These are phyloP conservation scores for Gasteruption jaculator DNA, from an alignment of 2,888 invertebrate genomes.

Conservation along the genomic window DNA sequence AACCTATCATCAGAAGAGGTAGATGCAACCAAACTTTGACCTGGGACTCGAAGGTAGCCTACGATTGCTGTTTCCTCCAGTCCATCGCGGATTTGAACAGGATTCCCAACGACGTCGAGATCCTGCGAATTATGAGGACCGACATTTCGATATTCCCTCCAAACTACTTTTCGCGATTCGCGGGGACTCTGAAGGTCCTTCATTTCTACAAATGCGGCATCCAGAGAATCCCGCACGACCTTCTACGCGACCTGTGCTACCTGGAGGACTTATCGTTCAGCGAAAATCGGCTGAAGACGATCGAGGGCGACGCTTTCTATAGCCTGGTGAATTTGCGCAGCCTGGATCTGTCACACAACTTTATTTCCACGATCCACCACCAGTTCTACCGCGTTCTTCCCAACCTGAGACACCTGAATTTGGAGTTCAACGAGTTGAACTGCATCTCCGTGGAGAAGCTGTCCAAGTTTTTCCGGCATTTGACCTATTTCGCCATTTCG, in stretches of 20 bases:
- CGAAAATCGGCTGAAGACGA: constrained; percentile 29
- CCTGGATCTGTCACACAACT: constrained; percentile 33
- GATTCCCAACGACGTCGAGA: constrained; percentile 25
- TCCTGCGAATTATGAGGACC: constrained; percentile 30
- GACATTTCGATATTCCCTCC: constrained; percentile 25
- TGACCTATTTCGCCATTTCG: constrained; percentile 25
- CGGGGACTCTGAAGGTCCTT: constrained; percentile 27
- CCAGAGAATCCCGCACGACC: constrained; percentile 27
- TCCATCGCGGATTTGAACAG: constrained; percentile 25
- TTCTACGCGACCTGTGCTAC: constrained; percentile 27
- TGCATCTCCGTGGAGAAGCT: constrained; percentile 35
- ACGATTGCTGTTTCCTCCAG: constrained; percentile 28
- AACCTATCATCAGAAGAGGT: too few species aligned
- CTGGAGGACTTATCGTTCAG: constrained; percentile 29
- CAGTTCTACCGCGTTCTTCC: constrained; percentile 29
- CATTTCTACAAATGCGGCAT: constrained; percentile 33
- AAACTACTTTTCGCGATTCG: constrained; percentile 30
- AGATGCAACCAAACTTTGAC: too few species aligned
- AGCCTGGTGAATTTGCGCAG: constrained; percentile 23
- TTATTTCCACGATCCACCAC: constrained; percentile 30
- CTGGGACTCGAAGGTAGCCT: too few species aligned
- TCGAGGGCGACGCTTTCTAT: constrained; percentile 25
- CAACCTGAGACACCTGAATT: constrained; percentile 24
- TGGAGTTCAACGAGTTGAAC: constrained; percentile 34
- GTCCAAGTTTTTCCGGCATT: constrained; percentile 19